Base-by-base conservation (phyloP, 2,888 invertebrate genomes). In the Spodoptera picta region DNA sequence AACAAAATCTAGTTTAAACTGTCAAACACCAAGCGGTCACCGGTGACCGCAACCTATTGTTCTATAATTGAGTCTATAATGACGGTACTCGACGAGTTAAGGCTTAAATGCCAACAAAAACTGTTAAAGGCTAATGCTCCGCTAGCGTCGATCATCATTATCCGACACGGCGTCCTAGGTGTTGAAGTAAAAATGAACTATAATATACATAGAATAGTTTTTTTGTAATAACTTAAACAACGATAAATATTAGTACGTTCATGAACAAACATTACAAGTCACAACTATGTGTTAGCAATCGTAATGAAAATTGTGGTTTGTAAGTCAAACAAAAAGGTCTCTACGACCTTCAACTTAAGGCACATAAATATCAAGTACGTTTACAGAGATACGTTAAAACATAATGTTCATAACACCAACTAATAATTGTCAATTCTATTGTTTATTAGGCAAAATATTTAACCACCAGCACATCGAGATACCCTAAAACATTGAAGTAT, bases 381-480 rank as follows among this genome's bases (percentile, higher is more conserved):
- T 47, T 41, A 44, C 11, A 53, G 23, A 43, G 49, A 46, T 41
- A 31, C 11, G 41, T 36, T 51, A 41, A 36, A 50, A 49, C 54
- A 31, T 54, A 52, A 61, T 51, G 48, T 56, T 42, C 52, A 47
- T 50, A 54, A 56, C 57, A 60, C 52, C 5, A 58, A 45, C 31
- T 69, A 61, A 62, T 60, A 41, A 44, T 51, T 67, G 63, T 55
- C 66, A 75, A 75, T 72, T 77, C 69, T 63, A 65, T 77, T 80
- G 78, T 78, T 66, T 61, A 46, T 65, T 48, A 47, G 43, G 31
- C 41, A 55, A 51, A 61, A 59, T 31, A 10, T 43, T 36, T 7
- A 36, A 36, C 7, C 36, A 36, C 5, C 36, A 36, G 36, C 36
- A 36, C 9, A 7, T 36, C 7, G 6, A 36, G 36, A 7, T 36